A percentile compares a stretch with the other conserved stretches of the same genome.
Conservation (phyloP, 2,888 invertebrate species). For the Lithophane ornitopus region DNA sequence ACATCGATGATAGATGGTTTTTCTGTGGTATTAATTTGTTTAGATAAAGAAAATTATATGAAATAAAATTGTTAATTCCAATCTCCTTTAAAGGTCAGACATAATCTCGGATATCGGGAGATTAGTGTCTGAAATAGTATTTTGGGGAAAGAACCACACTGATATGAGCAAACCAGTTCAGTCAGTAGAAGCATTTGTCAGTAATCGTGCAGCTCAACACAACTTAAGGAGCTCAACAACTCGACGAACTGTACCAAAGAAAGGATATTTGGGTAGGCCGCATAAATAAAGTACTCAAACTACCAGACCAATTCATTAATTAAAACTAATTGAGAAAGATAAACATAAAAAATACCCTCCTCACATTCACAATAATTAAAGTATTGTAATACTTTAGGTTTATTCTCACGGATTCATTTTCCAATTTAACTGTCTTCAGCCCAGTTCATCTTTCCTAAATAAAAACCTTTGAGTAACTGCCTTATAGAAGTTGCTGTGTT, state of each 20-base stretch:
- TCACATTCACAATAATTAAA: neutral
- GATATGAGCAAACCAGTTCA: neutral
- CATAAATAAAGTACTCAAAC: neutral
- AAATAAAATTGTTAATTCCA: neutral
- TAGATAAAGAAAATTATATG: neutral
- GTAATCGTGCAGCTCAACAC: neutral
- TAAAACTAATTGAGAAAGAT: neutral
- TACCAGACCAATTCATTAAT: neutral
- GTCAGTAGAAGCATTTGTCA: neutral
- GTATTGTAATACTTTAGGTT: neutral
- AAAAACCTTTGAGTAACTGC: neutral
- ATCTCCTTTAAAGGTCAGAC: neutral
- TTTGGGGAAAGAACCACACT: neutral
- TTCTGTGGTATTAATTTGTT: neutral
- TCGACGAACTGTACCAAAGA: neutral
- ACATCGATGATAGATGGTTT: neutral
- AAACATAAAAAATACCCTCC: neutral
- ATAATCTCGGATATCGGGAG: neutral
- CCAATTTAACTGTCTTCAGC: neutral
- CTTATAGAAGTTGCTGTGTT: neutral
- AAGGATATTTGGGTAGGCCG: neutral
- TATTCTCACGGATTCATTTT: neutral
- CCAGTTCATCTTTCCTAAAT: neutral
- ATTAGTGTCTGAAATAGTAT: neutral
- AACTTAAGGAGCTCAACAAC: neutral